Conservation (phyloP, 2,888 invertebrate genomes). For the Nemoura dubitans region DNA sequence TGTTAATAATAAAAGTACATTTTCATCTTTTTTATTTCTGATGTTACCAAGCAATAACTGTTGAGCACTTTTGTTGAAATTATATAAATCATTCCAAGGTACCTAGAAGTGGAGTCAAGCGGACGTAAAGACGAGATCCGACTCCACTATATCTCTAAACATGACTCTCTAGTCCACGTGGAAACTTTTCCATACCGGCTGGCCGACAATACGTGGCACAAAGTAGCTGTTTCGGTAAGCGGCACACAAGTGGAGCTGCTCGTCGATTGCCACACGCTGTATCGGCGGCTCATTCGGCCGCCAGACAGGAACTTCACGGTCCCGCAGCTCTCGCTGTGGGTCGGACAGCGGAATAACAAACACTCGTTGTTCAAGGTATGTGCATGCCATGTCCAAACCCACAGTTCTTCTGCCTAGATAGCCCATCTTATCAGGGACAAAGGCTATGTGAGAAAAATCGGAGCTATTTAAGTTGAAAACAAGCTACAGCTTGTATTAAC, state of each 20-base stretch:
- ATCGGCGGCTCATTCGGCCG: conserved; percentile 75
- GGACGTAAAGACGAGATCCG: conserved; percentile 87
- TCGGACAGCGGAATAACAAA: conserved; percentile 86
- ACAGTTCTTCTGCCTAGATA: neutral
- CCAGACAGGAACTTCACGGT: conserved; percentile 81
- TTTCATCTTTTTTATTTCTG: too few relatives aligned
- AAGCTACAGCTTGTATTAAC: too few relatives aligned
- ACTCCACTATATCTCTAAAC: conserved; percentile 76
- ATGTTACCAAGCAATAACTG: neutral
- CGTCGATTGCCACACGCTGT: conserved; percentile 87
- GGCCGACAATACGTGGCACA: conserved; percentile 90
- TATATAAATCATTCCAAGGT: conserved; percentile 66
- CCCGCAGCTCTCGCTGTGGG: conserved; percentile 80
- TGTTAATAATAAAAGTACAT: neutral
- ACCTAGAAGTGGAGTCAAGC: conserved; percentile 91
- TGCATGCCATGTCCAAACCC: conserved; percentile 49
- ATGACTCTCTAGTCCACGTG: conserved; percentile 71
- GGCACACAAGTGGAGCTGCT: conserved; percentile 84
- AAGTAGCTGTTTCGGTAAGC: conserved; percentile 83
- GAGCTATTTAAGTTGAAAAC: too few relatives aligned
- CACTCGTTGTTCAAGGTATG: conserved; percentile 88
- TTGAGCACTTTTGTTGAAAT: neutral
- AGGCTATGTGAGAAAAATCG: too few relatives aligned
- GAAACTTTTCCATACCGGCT: conserved; percentile 89
- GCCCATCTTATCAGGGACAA: too few relatives aligned